Base-by-base conservation (phyloP, 2,888 invertebrate genomes). In the Agonopterix heracliana region DNA sequence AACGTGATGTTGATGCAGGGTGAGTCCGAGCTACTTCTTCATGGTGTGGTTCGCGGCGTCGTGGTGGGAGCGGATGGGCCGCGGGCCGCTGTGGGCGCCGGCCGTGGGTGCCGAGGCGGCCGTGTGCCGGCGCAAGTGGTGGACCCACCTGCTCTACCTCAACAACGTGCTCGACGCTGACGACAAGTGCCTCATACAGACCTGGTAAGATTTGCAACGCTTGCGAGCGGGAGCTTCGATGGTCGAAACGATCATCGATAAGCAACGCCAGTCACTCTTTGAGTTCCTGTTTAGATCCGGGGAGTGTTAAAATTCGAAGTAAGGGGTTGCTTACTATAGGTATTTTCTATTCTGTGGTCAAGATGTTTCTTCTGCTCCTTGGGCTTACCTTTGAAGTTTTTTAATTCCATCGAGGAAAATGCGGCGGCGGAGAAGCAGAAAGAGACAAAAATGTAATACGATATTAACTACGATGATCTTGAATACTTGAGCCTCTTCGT, bases 161-260 rank as follows among this genome's bases (percentile, higher is more conserved):
- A 84, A 85, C 74, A 87, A 87, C 63, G 57, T 86, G 9, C 43
- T 85, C 5, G 58, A 75, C 34, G 68, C 78, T 0, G 81, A 82
- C 49, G 75, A 86, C 46, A 84, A 85, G 59, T 87, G 87, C 54
- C 76, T 88, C 41, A 78, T 87, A 60, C 87, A 86, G 68, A 87
- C 87, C 7, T 88, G 87, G 86, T 86, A 38, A 74, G 71, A 40
- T 11, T 26, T 26, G 26, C 26, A 5, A 7, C 1, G 7, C 26
- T 26, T 7, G 26, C 7, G 5, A 8, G n/a, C 38, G 5, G n/a
- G 3, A 17, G 17, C 17, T 17, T 17, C 17, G 17, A 3, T 17
- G n/a, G n/a, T n/a, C n/a, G n/a, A n/a, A n/a, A 36, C 36, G 17
- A 36, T n/a, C 2, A 9, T 36, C 2, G 36, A 3, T n/a, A n/a